A percentile compares a stretch with the other conserved stretches of the same genome.
Conservation (phyloP, 1,140 invertebrate genomes). For the Atta texana region DNA sequence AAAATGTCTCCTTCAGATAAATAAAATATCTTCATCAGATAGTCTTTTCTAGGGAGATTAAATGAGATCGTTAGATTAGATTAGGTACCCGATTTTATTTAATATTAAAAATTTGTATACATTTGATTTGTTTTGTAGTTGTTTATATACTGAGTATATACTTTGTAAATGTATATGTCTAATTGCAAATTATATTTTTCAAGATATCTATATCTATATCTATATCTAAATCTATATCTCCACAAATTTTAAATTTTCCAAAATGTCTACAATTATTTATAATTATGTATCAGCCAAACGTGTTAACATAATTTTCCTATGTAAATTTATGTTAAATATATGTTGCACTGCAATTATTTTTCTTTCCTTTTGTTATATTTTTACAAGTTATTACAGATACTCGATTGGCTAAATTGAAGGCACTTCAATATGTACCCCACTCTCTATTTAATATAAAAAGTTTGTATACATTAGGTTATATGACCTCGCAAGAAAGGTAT, state of each 20-base stretch:
- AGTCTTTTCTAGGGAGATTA: neutral
- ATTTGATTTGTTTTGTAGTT: neutral
- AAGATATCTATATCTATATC: neutral
- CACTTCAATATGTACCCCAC: neutral
- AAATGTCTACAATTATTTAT: neutral
- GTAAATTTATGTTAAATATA: constrained; percentile 12
- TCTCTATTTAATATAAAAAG: neutral
- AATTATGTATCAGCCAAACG: neutral
- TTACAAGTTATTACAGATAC: neutral
- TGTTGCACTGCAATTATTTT: neutral
- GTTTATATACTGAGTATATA: neutral
- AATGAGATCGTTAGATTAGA: neutral
- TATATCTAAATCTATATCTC: neutral
- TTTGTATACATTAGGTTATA: neutral
- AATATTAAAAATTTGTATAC: too few relatives aligned
- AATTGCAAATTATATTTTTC: neutral
- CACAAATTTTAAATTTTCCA: neutral
- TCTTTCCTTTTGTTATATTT: neutral
- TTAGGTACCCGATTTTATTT: too few relatives aligned
- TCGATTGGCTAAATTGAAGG: neutral
- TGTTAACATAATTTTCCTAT: neutral
- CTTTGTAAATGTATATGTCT: too few relatives aligned
- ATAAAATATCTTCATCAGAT: too few relatives aligned
- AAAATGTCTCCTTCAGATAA: too few relatives aligned
- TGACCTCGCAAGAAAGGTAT: too few relatives aligned